Evolutionary conservation across 2,888 invertebrate genomes (phyloP).

Genomic region (Yponomeuta sedellus): DNA sequence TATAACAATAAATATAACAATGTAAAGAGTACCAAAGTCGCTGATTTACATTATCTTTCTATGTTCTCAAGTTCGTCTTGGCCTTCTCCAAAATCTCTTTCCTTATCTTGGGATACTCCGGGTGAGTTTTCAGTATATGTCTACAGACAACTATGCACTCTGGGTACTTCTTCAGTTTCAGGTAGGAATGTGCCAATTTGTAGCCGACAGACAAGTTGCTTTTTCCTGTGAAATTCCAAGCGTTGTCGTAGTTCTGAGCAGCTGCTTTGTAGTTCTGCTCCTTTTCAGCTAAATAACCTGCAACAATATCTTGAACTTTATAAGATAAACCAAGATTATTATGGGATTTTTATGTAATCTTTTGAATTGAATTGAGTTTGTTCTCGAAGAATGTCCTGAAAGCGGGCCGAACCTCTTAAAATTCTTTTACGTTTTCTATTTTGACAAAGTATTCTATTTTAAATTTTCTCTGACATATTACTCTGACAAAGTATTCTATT

Average conservation of each 20-base stretch:
- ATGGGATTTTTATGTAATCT: too few relatives aligned
- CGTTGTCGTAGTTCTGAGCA: constrained; percentile 86
- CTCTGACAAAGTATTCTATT: too few relatives aligned
- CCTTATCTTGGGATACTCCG: constrained; percentile 92
- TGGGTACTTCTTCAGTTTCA: constrained; percentile 91
- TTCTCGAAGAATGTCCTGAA: too few relatives aligned
- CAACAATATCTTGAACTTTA: constrained; percentile 22
- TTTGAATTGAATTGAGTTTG: too few relatives aligned
- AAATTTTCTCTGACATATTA: too few relatives aligned
- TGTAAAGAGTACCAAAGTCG: too few relatives aligned
- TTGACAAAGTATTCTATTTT: too few relatives aligned
- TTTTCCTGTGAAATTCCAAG: constrained; percentile 90
- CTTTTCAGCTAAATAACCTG: constrained; percentile 92
- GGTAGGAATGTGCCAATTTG: constrained; percentile 92
- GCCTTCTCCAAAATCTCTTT: constrained; percentile 97
- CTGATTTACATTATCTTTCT: constrained; percentile 9
- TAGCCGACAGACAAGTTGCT: constrained; percentile 92
- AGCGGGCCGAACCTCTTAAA: too few relatives aligned
- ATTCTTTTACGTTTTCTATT: too few relatives aligned
- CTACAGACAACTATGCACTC: constrained; percentile 95
- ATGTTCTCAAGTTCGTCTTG: constrained; percentile 83
- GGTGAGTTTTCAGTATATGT: constrained; percentile 86
- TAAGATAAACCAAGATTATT: too few relatives aligned
- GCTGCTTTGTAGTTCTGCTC: constrained; percentile 93
- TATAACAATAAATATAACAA: not conserved